Evolutionary conservation across 1,140 invertebrate species (phyloP).

Genomic region (Frieseomelitta varia): DNA sequence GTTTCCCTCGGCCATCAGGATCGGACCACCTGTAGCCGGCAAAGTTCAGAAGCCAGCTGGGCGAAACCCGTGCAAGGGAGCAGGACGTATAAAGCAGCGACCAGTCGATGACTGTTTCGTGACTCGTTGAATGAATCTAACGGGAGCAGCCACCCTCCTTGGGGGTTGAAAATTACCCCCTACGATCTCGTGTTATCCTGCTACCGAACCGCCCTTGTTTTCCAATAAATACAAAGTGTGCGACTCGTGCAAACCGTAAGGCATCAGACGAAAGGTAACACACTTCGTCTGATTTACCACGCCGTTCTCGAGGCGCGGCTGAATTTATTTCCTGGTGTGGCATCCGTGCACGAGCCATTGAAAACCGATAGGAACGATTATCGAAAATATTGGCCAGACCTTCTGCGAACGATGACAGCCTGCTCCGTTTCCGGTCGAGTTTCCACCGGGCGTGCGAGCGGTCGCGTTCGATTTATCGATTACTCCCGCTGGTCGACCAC

Average conservation of each 20-base stretch:
- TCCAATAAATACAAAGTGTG: constrained; percentile 80
- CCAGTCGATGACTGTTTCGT: constrained; percentile 64
- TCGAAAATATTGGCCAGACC: constrained; percentile 57
- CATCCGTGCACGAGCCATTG: constrained; percentile 3
- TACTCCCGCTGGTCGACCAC: constrained; percentile 24
- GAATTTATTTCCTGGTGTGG: too few relatives aligned
- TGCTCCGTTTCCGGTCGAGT: constrained; percentile 77
- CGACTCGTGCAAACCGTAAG: background rate
- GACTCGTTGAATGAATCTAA: constrained; percentile 62
- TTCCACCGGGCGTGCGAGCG: constrained; percentile 59
- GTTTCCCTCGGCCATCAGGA: background rate
- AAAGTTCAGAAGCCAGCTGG: constrained; percentile 19
- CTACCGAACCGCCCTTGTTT: constrained; percentile 81
- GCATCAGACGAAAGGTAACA: constrained; percentile 2
- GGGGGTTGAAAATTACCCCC: constrained; percentile 73
- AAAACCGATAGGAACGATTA: constrained; percentile 53
- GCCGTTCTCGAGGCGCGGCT: background rate
- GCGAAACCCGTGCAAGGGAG: constrained; percentile 11
- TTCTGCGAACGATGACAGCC: constrained; percentile 62
- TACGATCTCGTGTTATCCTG: constrained; percentile 73
- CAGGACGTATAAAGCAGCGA: constrained; percentile 6
- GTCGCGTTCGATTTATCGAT: constrained; percentile 70
- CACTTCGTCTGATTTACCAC: background rate
- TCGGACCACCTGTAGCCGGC: background rate
- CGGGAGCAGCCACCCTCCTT: constrained; percentile 61